Evolutionary conservation across 2,797 vertebrate species (phyloP).

Genomic region (Smutsia gigantea): DNA sequence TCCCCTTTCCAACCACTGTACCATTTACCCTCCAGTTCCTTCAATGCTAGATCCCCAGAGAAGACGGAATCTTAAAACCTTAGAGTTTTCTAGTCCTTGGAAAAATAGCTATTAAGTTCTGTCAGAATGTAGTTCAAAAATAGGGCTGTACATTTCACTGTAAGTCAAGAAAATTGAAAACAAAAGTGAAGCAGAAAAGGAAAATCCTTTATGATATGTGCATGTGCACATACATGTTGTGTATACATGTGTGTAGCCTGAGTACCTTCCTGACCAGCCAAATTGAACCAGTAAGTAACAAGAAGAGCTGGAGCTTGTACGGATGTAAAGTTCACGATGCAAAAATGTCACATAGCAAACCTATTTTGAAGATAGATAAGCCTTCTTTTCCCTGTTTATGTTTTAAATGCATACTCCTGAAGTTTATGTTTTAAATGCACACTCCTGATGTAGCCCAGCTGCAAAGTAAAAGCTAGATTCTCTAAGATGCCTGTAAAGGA

Average conservation of each 20-base stretch:
- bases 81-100: background rate
- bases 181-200: background rate
- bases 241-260: background rate
- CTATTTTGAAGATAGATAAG: background rate
- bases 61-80: background rate
- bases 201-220: background rate
- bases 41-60: background rate
- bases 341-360: background rate
- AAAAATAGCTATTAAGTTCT: background rate
- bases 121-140: background rate
- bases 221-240: accelerated
- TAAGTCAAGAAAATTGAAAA: background rate
- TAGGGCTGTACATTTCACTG: background rate
- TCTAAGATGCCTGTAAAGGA: background rate
- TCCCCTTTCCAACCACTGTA: background rate
- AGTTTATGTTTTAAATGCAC: background rate
- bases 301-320: background rate
- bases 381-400: background rate
- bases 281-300: background rate
- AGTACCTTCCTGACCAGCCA: background rate
- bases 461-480: background rate
- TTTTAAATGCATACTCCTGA: background rate
- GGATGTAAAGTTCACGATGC: background rate
- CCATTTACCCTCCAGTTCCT: background rate
- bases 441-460: background rate